Evolutionary conservation across 2,113 vertebrate genomes (phyloP), one percentile per base, ranked within the genome.

Genomic region (Phocoena sinus): DNA sequence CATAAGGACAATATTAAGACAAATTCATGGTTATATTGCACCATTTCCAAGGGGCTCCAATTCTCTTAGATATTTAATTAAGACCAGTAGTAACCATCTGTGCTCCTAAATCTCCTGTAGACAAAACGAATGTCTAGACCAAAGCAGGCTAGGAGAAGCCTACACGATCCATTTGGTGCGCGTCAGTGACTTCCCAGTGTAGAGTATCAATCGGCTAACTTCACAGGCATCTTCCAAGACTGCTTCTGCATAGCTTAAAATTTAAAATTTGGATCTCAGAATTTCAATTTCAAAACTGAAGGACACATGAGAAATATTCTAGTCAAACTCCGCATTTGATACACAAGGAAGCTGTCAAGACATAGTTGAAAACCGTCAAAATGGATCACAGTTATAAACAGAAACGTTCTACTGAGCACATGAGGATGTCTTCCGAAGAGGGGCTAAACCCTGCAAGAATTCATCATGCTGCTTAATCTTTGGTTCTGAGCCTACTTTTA

Each of bases 31-130:
- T 77, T 62, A 92, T 33, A 89, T 0, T 73, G 17, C 28, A 63
- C 50, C 50, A 28, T 90, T 94, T 83, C 74, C 56, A 76, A 74
- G 41, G 53, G 53, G 68, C 56, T 77, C 83, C 60, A 47, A 26
- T 82, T 85, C 67, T 82, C 86, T 60, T 14, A 73, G 85, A 47
- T 91, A 88, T 44, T 87, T 80, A 90, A 91, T 88, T 89, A 91
- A 71, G 50, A 71, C 41, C 94, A 73, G 62, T 71, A 68, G 62
- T 71, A 89, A 76, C 70, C 65, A 62, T 12, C 36, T 71, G 89
- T 87, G 38, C 26, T 50, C 44, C 70, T 94, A 28, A 93, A 82
- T 70, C 77, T 86, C 68, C 60, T 89, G 25, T 1, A 67, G 89
- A 53, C 25, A 58, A 53, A 81, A 83, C 23, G 67, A 89, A 88